Conservation (phyloP, 2,113 vertebrate genomes). For the Gallinago jamesoni region DNA sequence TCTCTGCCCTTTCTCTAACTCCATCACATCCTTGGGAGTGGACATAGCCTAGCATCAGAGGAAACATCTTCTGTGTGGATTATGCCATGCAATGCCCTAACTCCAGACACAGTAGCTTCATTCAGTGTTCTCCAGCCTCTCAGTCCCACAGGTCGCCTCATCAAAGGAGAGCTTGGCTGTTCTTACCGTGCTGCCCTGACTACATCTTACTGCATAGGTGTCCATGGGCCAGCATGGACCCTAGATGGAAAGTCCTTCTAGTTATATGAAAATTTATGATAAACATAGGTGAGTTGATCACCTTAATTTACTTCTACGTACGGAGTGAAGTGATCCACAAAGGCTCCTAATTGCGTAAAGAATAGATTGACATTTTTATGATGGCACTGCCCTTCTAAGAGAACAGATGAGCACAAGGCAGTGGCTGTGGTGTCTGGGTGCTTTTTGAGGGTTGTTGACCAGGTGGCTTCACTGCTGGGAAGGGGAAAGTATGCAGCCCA, state of each 20-base stretch:
- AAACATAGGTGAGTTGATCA: background rate
- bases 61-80: fast-evolving
- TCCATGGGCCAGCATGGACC: background rate
- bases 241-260: background rate
- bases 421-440: background rate
- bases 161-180: background rate
- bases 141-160: background rate
- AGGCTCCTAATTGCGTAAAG: background rate
- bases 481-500: background rate
- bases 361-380: background rate
- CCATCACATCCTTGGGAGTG: background rate
- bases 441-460: background rate
- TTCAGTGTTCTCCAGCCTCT: background rate
- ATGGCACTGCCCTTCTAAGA: background rate
- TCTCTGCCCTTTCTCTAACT: background rate
- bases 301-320: background rate
- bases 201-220: background rate
- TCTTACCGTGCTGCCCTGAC: fast-evolving
- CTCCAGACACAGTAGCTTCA: background rate
- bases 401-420: background rate
- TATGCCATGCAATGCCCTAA: background rate
- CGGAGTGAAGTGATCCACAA: background rate
- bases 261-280: background rate
- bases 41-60: background rate
- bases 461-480: fast-evolving